Conservation (phyloP, 2,113 vertebrate genomes). For the Actinemys pallida region DNA sequence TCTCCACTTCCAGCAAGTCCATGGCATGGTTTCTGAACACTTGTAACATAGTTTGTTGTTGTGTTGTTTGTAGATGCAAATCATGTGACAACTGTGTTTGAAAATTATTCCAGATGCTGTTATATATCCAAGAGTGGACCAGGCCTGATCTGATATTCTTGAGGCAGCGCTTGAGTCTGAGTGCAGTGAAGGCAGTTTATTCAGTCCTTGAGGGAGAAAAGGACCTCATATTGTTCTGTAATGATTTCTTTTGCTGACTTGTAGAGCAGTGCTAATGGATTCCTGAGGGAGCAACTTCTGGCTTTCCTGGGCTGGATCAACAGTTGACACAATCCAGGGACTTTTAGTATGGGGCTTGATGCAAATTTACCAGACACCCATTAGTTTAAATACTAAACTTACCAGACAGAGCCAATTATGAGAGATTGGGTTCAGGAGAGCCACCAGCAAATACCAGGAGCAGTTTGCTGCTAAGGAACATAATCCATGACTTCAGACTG, state of each 20-base stretch:
- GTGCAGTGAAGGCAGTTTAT: background rate
- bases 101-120: background rate
- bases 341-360: background rate
- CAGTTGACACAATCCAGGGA: background rate
- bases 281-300: background rate
- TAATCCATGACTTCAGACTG: slow-evolving; percentile 7
- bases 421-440: background rate
- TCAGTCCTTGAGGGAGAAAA: background rate
- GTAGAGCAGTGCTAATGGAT: background rate
- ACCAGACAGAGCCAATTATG: background rate
- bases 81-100: background rate
- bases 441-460: background rate
- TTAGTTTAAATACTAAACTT: background rate
- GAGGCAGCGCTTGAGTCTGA: background rate
- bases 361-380: background rate
- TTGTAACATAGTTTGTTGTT: background rate
- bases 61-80: background rate
- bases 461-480: slow-evolving; percentile 52
- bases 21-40: background rate
- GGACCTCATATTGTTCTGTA: background rate
- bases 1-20: background rate
- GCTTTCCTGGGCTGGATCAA: background rate
- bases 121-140: background rate
- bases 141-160: background rate
- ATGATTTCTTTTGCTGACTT: background rate